Evolutionary conservation across 2,888 invertebrate genomes (phyloP).

Genomic region (Sthenelais limicola): DNA sequence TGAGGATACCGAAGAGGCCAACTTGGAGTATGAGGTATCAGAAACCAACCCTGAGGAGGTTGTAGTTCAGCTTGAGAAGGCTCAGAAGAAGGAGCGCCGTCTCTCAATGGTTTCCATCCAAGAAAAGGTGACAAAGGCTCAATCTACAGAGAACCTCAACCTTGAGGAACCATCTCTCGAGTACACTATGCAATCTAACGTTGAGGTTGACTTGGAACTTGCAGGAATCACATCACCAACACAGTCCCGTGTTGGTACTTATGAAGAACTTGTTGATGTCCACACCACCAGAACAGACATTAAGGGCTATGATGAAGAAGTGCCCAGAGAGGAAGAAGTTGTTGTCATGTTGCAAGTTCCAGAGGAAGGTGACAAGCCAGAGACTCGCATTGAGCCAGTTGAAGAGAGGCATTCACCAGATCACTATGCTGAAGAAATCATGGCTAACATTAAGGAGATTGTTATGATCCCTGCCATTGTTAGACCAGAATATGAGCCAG

Average conservation of each 20-base stretch:
- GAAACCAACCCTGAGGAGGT: conserved; percentile 50
- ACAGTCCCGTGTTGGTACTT: conserved; percentile 47
- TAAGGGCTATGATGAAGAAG: conserved; percentile 47
- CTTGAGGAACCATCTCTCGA: conserved; percentile 45
- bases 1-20: conserved; percentile 42
- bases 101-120: conserved; percentile 44
- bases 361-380: conserved; percentile 44
- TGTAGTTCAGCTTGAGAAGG: conserved; percentile 39
- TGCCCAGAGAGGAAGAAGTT: conserved; percentile 44
- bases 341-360: conserved; percentile 22
- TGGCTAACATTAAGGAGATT: conserved; percentile 52
- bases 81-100: conserved; percentile 42
- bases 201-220: conserved; percentile 44
- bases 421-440: conserved; percentile 49
- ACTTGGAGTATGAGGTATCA: conserved; percentile 46
- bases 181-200: conserved; percentile 42
- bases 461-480: conserved; percentile 51
- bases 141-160: conserved; percentile 43
- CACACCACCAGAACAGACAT: conserved; percentile 47
- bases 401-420: conserved; percentile 47
- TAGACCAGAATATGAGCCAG: conserved; percentile 51
- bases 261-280: conserved; percentile 49
- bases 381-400: conserved; percentile 43
- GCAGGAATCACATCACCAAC: conserved; percentile 44
- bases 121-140: conserved; percentile 43